Evolutionary conservation across 2,797 vertebrate species (phyloP).

Genomic region (Loriculus beryllinus): DNA sequence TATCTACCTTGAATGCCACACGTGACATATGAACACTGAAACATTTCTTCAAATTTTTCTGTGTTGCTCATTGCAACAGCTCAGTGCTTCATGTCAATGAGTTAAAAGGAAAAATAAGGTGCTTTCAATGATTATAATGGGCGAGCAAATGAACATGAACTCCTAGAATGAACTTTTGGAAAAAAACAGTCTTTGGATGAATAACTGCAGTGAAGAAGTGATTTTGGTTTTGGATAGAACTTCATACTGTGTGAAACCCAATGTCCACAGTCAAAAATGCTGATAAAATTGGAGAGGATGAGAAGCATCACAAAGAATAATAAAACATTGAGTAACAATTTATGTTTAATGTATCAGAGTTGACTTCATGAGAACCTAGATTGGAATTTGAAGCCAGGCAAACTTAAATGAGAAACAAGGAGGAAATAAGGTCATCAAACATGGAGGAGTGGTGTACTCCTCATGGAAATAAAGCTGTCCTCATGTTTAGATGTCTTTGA

Average conservation of each 20-base stretch:
- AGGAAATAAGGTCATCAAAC: not conserved
- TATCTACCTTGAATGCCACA: not conserved
- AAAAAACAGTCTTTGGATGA: not conserved
- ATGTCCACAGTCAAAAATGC: not conserved
- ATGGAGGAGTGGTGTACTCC: not conserved
- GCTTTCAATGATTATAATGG: not conserved
- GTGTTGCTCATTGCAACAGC: not conserved
- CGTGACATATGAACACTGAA: not conserved
- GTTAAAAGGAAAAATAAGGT: not conserved
- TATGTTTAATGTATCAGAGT: not conserved
- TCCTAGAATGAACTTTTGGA: not conserved
- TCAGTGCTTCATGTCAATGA: not conserved
- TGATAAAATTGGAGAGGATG: not conserved
- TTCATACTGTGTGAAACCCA: not conserved
- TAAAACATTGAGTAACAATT: not conserved
- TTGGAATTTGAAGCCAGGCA: not conserved
- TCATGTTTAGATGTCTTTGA: not conserved
- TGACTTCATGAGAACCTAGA: not conserved
- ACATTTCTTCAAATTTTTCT: not conserved
- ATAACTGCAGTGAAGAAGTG: not conserved
- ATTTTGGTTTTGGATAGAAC: not conserved
- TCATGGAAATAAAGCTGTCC: not conserved
- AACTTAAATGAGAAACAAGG: not conserved
- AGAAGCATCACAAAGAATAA: not conserved
- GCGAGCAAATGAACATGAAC: not conserved